Evolutionary conservation across 2,888 invertebrate species (phyloP), one percentile per base, ranked within the genome.

Genomic region (Napeogenes sylphis): DNA sequence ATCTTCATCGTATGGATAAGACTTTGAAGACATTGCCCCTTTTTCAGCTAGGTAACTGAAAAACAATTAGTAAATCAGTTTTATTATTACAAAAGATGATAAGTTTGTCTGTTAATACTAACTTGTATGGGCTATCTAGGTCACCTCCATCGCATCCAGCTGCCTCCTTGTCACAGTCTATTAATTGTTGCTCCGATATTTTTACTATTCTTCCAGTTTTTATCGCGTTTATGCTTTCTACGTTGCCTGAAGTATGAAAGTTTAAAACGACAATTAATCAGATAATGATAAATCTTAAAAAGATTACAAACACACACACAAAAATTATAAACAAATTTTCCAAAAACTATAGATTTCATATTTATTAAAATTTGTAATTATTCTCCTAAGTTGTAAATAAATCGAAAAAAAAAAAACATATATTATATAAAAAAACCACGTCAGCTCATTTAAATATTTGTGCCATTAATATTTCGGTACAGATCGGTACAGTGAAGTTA

Each of bases 161-260:
- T 30, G 61, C 55, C 0, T 0, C 6, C 4, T 35, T 32, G 13
- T 74, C 71, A 32, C 77, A 76, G 56, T 75, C 76, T 2, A 76
- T 55, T 0, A 76, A 58, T 61, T 75, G 71, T 61, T 76, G 75
- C 56, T 70, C 69, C 0, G 75, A 76, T 2, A 77, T 57, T 13
- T 66, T 58, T 0, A 69, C 33, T 0, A 68, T 33, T 21, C 67
- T 51, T 0, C 66, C 60, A 6, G 72, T 10, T 58, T 73, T 72
- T 1, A 73, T 72, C 0, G 75, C 75, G 35, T 73, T 69, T n/a
- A 69, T 67, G 8, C 72, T 59, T 65, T 77, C 75, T 3, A 75
- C 14, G 58, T 68, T 67, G 57, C 72, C 79, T 79, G 66, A 33
- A 59, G 62, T 51, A 8, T 21, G 10, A 8, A 30, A 21, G 21